These are phyloP conservation scores for Drosophila bocki DNA, from an alignment of 1,140 invertebrate genomes.

Conservation along the genomic window DNA sequence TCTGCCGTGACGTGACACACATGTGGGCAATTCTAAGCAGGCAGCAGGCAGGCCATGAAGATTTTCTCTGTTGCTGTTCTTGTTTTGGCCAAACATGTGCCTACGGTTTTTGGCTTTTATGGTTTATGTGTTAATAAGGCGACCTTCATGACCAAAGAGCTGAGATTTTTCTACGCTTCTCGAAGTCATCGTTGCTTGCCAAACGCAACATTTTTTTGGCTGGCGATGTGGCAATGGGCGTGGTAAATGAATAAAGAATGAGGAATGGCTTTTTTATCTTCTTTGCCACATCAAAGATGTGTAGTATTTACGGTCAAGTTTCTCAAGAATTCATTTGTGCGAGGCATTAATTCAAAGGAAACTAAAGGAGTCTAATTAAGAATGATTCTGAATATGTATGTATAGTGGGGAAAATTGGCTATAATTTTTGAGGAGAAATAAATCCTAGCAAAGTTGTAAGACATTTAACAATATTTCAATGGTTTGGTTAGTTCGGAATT, in stretches of 20 bases:
- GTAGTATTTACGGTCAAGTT: slow-evolving; percentile 33
- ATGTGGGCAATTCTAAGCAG: slow-evolving; percentile 81
- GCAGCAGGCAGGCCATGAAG: slow-evolving; percentile 51
- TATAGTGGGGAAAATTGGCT: neutral
- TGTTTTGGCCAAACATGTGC: slow-evolving; percentile 78
- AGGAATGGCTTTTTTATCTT: slow-evolving; percentile 28
- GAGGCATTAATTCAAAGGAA: neutral
- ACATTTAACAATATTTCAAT: too few relatives aligned
- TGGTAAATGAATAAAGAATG: slow-evolving; percentile 50
- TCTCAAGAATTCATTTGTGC: neutral
- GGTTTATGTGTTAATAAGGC: slow-evolving; percentile 82
- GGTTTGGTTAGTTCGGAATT: neutral
- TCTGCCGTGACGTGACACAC: slow-evolving; percentile 81
- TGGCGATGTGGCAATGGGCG: slow-evolving; percentile 41
- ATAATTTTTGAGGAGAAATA: neutral
- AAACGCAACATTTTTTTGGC: slow-evolving; percentile 20
- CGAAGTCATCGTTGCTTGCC: slow-evolving; percentile 18
- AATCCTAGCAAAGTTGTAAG: too few relatives aligned
- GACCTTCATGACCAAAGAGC: slow-evolving; percentile 66
- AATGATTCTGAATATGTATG: neutral
- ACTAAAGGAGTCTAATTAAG: neutral
- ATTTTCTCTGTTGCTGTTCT: slow-evolving; percentile 38
- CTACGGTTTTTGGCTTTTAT: slow-evolving; percentile 78
- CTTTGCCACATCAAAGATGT: slow-evolving; percentile 38
- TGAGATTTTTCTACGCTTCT: slow-evolving; percentile 62